Conservation (phyloP, 2,113 vertebrate species). For the Hyperopisus bebe region DNA sequence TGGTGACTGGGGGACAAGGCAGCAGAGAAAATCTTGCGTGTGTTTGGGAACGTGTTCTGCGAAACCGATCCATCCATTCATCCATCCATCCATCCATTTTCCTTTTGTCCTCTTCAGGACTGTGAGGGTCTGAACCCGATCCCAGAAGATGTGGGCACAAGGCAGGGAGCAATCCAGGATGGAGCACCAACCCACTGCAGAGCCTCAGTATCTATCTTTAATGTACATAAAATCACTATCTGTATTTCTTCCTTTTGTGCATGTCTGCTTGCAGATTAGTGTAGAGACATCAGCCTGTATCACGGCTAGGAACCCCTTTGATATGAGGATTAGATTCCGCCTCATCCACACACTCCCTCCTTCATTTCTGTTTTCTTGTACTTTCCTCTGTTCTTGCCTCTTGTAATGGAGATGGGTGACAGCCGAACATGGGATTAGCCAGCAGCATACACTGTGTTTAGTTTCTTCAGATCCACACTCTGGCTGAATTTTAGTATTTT, state of each 20-base stretch:
- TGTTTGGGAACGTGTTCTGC: not conserved
- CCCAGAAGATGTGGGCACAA: not conserved
- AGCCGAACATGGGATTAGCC: constrained; percentile 8
- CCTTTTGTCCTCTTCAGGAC: not conserved
- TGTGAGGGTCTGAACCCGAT: not conserved
- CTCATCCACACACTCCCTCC: constrained; percentile 19
- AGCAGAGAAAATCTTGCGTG: not conserved
- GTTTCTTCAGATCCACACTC: not conserved
- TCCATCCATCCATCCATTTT: not conserved
- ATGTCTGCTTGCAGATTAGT: constrained; percentile 3
- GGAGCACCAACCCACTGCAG: not conserved
- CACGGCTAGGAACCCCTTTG: constrained; percentile 14
- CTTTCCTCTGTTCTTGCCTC: constrained; percentile 15
- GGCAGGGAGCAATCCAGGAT: not conserved
- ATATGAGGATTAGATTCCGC: constrained; percentile 22
- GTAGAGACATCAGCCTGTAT: constrained; percentile 8
- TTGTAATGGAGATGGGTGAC: constrained; percentile 23
- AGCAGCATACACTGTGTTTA: not conserved
- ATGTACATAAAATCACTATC: not conserved
- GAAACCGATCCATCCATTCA: not conserved
- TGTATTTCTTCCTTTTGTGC: not conserved
- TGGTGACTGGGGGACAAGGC: not conserved
- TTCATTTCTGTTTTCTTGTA: constrained; percentile 24
- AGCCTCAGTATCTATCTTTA: not conserved
- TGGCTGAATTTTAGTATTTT: not conserved